Percentiles rank a stretch among this genome's conserved stretches.
Evolutionary conservation across 2,797 vertebrate genomes (phyloP).

Genomic region (Poecilia gillii): DNA sequence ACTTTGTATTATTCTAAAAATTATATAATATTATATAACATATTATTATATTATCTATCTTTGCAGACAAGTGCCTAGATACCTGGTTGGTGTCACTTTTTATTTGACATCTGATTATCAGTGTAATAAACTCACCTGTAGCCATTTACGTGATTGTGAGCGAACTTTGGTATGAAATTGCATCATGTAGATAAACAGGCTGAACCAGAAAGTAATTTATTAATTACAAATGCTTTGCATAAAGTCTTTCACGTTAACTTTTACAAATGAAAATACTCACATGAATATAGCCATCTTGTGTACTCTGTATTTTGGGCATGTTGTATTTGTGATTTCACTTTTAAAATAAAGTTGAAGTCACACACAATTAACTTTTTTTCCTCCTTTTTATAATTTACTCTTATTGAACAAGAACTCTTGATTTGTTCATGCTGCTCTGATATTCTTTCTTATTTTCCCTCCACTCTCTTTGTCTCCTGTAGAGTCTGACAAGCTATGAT

Average conservation of each 20-base stretch:
- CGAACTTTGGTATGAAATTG: not conserved
- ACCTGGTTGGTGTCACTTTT: not conserved
- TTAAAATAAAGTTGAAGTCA: not conserved
- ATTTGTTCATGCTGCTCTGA: not conserved
- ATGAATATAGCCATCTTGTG: not conserved
- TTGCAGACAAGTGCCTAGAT: not conserved
- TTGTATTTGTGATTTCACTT: not conserved
- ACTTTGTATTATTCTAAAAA: no score
- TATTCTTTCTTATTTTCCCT: not conserved
- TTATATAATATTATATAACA: no score
- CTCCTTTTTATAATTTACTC: no score
- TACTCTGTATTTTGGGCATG: not conserved
- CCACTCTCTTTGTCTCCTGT: not conserved
- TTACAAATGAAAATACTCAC: not conserved
- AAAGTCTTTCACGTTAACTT: not conserved
- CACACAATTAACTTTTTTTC: not conserved
- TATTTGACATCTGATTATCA: not conserved
- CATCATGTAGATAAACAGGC: not conserved
- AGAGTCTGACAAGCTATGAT: conserved; percentile 95
- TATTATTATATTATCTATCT: no score
- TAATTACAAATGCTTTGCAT: not conserved
- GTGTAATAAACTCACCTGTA: not conserved
- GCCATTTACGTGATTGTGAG: not conserved
- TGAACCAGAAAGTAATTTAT: not conserved
- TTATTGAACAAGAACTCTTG: not conserved